phyloP scores from a whole-genome alignment of 1,140 invertebrate species.

The Drosophila paulistorum region DNA sequence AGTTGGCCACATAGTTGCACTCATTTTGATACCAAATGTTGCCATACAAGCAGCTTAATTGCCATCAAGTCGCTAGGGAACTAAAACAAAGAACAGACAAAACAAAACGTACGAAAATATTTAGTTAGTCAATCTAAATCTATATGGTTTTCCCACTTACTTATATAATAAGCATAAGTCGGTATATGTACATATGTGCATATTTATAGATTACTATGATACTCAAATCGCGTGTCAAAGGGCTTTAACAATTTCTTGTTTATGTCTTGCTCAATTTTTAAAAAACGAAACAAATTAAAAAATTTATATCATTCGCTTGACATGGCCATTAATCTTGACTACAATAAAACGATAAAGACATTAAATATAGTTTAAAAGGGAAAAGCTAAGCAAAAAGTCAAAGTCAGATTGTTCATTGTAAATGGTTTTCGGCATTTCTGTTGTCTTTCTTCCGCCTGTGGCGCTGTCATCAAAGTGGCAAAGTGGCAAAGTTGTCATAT shows the following conservation, averaged over 20 bases:
- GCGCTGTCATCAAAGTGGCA: conserved; percentile 14
- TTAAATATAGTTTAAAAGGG: conserved; percentile 11
- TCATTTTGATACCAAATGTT: conserved; percentile 8
- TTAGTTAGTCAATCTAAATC: conserved; percentile 5
- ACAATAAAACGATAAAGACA: conserved; percentile 12
- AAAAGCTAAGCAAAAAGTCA: conserved; percentile 4
- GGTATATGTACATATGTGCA: background rate
- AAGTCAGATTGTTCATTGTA: conserved; percentile 12
- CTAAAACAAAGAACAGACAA: background rate
- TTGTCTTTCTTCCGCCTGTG: conserved; percentile 38
- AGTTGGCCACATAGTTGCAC: conserved; percentile 5
- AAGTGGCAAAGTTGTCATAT: conserved; percentile 19
- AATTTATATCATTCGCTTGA: conserved; percentile 3
- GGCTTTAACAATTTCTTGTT: conserved; percentile 11
- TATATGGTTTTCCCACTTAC: background rate
- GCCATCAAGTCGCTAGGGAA: conserved; percentile 7
- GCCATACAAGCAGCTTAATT: conserved; percentile 19
- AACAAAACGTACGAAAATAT: conserved; percentile 5
- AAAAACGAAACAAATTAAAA: conserved; percentile 3
- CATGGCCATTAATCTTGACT: conserved; percentile 7
- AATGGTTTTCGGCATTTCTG: conserved; percentile 2
- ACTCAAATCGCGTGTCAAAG: conserved; percentile 4
- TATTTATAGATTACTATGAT: background rate
- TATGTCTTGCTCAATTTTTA: background rate
- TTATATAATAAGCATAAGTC: background rate